Conservation (phyloP, 1,140 invertebrate species). For the Lineus longissimus region DNA sequence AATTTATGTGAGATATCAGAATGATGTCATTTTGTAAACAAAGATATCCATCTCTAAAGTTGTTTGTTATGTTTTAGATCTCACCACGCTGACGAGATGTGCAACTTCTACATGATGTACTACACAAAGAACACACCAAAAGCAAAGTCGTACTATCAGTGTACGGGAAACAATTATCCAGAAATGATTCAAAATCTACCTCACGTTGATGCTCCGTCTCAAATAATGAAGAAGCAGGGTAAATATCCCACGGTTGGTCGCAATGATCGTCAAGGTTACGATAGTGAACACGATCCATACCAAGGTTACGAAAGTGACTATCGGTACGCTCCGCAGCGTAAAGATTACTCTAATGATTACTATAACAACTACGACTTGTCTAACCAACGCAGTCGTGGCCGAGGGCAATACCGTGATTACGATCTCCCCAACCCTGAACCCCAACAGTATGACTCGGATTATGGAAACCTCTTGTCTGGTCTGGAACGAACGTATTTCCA, state of each 20-base stretch:
- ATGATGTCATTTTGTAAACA: no score
- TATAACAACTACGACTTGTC: neutral
- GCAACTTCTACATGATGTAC: constrained; percentile 99
- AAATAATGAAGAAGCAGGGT: neutral
- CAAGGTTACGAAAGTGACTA: neutral
- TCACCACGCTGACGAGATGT: constrained; percentile 96
- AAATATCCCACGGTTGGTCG: neutral
- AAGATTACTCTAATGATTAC: neutral
- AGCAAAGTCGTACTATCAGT: neutral
- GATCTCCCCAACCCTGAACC: no score
- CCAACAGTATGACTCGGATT: no score
- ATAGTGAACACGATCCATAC: neutral
- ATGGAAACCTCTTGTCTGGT: no score
- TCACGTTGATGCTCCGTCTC: neutral
- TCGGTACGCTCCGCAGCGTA: neutral
- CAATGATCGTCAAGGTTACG: neutral
- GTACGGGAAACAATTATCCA: neutral
- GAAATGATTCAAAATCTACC: neutral
- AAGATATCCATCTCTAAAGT: neutral
- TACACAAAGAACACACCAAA: constrained; percentile 66
- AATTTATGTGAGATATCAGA: no score
- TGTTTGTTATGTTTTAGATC: constrained; percentile 56
- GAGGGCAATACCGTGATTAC: neutral
- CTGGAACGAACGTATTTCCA: no score
- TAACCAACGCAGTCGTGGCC: constrained; percentile 5